Conservation (phyloP, 1,140 invertebrate genomes). For the Chironomus tepperi region DNA sequence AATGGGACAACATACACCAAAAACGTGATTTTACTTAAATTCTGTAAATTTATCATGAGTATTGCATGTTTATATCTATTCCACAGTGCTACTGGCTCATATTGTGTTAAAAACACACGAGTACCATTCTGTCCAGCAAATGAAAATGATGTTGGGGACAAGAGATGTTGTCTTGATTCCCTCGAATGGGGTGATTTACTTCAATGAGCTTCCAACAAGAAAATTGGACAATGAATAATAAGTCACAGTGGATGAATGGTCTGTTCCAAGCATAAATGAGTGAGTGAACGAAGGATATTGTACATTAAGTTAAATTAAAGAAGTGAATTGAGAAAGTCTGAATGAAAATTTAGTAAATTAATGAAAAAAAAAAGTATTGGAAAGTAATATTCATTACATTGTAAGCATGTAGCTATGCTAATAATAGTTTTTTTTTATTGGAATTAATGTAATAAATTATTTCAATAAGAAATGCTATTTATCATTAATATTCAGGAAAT, state of each 20-base stretch:
- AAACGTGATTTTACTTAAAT: slow-evolving; percentile 36
- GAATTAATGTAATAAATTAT: too few relatives aligned
- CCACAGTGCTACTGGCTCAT: slow-evolving; percentile 53
- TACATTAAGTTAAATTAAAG: background rate
- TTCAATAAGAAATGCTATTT: too few relatives aligned
- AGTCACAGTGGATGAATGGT: too few relatives aligned
- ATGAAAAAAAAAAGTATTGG: too few relatives aligned
- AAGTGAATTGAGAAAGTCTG: background rate
- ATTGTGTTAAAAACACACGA: slow-evolving; percentile 49
- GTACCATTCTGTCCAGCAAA: slow-evolving; percentile 58
- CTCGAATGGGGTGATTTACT: background rate
- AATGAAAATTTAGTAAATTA: background rate
- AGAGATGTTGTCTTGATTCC: slow-evolving; percentile 49
- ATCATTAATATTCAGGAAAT: too few relatives aligned
- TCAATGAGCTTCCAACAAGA: background rate
- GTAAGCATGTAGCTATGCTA: too few relatives aligned
- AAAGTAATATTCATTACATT: too few relatives aligned
- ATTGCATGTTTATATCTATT: background rate
- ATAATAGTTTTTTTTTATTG: too few relatives aligned
- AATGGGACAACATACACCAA: slow-evolving; percentile 51
- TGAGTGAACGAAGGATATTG: too few relatives aligned
- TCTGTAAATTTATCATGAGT: background rate
- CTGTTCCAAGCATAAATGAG: too few relatives aligned
- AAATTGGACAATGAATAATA: too few relatives aligned
- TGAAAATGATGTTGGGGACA: slow-evolving; percentile 47